Evolutionary conservation across 1,140 invertebrate genomes (phyloP).

Genomic region (Stegodyphus mimosarum): DNA sequence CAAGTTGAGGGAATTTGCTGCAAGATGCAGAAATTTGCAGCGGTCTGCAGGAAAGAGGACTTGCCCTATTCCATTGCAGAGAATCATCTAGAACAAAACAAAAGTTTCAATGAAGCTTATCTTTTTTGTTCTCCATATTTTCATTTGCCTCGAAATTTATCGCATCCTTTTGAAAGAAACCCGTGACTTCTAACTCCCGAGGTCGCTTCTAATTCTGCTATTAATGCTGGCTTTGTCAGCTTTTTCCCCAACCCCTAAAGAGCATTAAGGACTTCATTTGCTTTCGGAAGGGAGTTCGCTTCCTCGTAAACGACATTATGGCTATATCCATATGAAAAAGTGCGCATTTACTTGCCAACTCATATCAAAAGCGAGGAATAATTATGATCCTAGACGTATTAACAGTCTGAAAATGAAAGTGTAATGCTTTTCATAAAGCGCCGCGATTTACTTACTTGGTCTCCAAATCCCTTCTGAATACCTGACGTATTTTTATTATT

Average conservation of each 20-base stretch:
- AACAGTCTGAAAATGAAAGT: slow-evolving; percentile 36
- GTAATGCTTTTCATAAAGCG: slow-evolving; percentile 17
- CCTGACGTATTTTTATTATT: not conserved
- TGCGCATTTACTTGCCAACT: slow-evolving; percentile 22
- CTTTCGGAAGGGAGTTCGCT: slow-evolving; percentile 24
- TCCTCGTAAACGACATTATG: slow-evolving; percentile 26
- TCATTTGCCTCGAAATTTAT: slow-evolving; percentile 37
- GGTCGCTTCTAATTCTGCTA: slow-evolving; percentile 32
- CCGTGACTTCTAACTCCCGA: not conserved
- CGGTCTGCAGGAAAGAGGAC: too few species aligned
- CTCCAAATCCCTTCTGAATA: not conserved
- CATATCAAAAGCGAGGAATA: slow-evolving; percentile 23
- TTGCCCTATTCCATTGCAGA: too few species aligned
- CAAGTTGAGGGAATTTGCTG: too few species aligned
- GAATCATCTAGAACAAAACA: too few species aligned
- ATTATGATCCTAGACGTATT: slow-evolving; percentile 49
- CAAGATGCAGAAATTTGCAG: too few species aligned
- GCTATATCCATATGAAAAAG: slow-evolving; percentile 39
- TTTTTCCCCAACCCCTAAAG: slow-evolving; percentile 38
- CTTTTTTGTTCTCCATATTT: not conserved
- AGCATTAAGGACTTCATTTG: slow-evolving; percentile 53
- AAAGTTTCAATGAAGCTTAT: too few species aligned
- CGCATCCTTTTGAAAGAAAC: slow-evolving; percentile 11
- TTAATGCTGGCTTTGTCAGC: slow-evolving; percentile 54
- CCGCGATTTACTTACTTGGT: not conserved